Base-by-base conservation (phyloP, 2,113 vertebrate genomes). In the Oxyura jamaicensis region DNA sequence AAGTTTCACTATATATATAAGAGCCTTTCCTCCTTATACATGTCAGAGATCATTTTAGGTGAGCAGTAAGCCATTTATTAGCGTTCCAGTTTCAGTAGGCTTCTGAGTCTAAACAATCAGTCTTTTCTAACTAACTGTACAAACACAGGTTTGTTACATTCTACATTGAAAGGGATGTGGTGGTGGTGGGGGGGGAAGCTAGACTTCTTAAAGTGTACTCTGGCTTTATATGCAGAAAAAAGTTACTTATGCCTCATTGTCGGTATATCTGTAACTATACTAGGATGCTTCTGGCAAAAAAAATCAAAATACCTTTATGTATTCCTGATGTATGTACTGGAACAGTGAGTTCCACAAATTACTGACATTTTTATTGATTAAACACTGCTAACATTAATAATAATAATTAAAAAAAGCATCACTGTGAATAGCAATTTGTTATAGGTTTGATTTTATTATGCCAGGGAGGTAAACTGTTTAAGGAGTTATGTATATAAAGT, bases 1-100 rank as follows among this genome's bases (percentile, higher is more conserved):
- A 92, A 93, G 74, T 93, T 94, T 95, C 92, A 94, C 31, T 28
- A 44, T 73, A 68, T 21, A 82, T n/a, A 67, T 62, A 53, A 29
- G 46, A 84, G 84, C 69, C 66, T 91, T 86, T 79, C 73, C 44
- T 93, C 68, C 53, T 50, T 10, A 29, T 62, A 59, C 25, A 29
- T 31, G 63, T 75, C 86, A 77, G 94, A 81, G 75, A 84, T 84
- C 91, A 79, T 63, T 84, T 84, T 75, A 91, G 62, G 83, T 58
- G 25, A 92, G 66, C 76, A 93, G 17, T 31, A 75, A 82, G 28
- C 29, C 12, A 22, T 82, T 90, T 80, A 39, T 69, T 95, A 84
- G 41, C 28, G 56, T 78, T 72, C 79, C 3, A 3, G 53, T 86
- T 88, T 83, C 80, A 83, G 18, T 26, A 56, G 68, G 25, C 21